Conservation (phyloP, 2,113 vertebrate species). For the Sus scrofa region T2T-Sscrofa CM000816.6:9547501-9548000, state of each 20-base stretch:
- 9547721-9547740: slow-evolving; percentile 86
- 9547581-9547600: slow-evolving; percentile 92
- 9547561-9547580: slow-evolving; percentile 86
- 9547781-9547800: slow-evolving; percentile 50
- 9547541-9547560: slow-evolving; percentile 78
- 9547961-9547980: not conserved
- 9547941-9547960: not conserved
- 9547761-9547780: slow-evolving; percentile 79
- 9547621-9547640: slow-evolving; percentile 91
- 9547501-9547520: slow-evolving; percentile 80
- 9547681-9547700: slow-evolving; percentile 80
- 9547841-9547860: slow-evolving; percentile 72
- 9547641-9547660: slow-evolving; percentile 87
- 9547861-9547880: slow-evolving; percentile 60
- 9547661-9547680: slow-evolving; percentile 90
- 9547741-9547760: slow-evolving; percentile 85
- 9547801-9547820: slow-evolving; percentile 74
- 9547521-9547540: slow-evolving; percentile 80
- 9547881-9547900: slow-evolving; percentile 35
- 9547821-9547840: slow-evolving; percentile 86
- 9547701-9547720: slow-evolving; percentile 91
- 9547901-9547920: not conserved
- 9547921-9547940: not conserved
- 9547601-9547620: slow-evolving; percentile 88
- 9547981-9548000: not conserved